A percentile compares a stretch with the other conserved stretches of the same genome.
phyloP scores from a whole-genome alignment of 2,888 invertebrate species.

The Keiferia lycopersicella region DNA sequence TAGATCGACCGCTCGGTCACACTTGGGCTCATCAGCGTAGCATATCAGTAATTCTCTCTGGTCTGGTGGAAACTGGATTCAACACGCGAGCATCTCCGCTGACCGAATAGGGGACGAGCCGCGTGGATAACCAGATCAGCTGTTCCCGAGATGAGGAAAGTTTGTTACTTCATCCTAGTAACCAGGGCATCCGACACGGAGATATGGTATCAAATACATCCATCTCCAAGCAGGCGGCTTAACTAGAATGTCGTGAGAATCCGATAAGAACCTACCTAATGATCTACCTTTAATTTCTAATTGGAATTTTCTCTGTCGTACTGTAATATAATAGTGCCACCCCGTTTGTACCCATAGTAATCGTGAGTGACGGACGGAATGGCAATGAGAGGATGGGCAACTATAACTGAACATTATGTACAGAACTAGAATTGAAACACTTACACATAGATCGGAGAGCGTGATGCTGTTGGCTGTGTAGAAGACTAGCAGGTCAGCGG shows the following conservation, averaged over 20 bases:
- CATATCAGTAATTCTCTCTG: slow-evolving; percentile 26
- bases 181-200: slow-evolving; percentile 24
- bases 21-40: not conserved
- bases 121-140: slow-evolving; percentile 62
- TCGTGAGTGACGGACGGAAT: too few relatives aligned
- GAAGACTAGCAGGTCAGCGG: slow-evolving; percentile 91
- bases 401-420: not conserved
- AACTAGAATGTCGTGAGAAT: not conserved
- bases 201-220: not conserved
- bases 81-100: slow-evolving; percentile 29
- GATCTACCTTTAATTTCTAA: not conserved
- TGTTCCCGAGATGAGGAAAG: slow-evolving; percentile 60
- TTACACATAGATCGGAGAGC: slow-evolving; percentile 92
- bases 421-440: slow-evolving; percentile 59
- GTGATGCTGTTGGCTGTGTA: slow-evolving; percentile 97
- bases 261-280: not conserved
- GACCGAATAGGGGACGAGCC: slow-evolving; percentile 11
- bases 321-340: too few relatives aligned
- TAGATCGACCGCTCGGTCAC: slow-evolving; percentile 34
- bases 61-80: slow-evolving; percentile 44
- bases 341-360: too few relatives aligned
- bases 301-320: not conserved
- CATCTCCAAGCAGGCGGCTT: not conserved
- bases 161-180: slow-evolving; percentile 46
- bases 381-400: not conserved